Base-by-base conservation (phyloP, 1,140 invertebrate species). In the Penaeus indicus region DNA sequence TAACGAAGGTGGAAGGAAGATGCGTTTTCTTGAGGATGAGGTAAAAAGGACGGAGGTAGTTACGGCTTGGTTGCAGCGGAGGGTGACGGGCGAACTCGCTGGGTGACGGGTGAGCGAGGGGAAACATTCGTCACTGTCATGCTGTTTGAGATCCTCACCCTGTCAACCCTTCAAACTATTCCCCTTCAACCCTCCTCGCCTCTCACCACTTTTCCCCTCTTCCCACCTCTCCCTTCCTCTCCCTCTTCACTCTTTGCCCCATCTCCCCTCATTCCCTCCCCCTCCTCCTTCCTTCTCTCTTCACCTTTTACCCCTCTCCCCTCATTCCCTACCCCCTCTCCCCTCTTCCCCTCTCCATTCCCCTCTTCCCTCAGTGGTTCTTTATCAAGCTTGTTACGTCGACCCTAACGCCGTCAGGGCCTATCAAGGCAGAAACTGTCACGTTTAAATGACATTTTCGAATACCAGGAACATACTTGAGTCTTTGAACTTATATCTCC, bases 361-460 rank as follows among this genome's bases (percentile, higher is more conserved):
- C 27, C 21, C 72, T 19, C 27, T 38, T 75, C 18, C 72, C 54
- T 54, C 54, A 13, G 11, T 54, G 54, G 54, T 54, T 54, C 54
- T 54, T 54, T 54, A 54, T 54, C 54, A 54, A 13, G 54, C 54
- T 54, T 54, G 54, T 54, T 54, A 38, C 42, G 72, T 75, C 72
- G 42, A 32, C 27, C 42, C 72, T 75, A 75, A 75, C n/a, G 72
- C 42, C 42, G 72, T 75, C 72, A 75, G 72, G 72, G 72, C 72
- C 27, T 75, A 32, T 75, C 25, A 75, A 75, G 42, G 72, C 72
- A 75, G 72, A 75, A 75, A 75, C 42, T 75, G 72, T 75, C 72
- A 75, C 72, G 42, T 75, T 75, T 32, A 38, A 25, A 27, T 32
- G 72, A 75, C 27, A 32, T 75, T 75, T 75, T 75, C n/a, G 72